Percentiles rank a stretch among this genome's conserved stretches.
These are phyloP conservation scores for Drosophila athabasca DNA, from an alignment of 1,140 invertebrate species.

Conservation along the genomic window DNA sequence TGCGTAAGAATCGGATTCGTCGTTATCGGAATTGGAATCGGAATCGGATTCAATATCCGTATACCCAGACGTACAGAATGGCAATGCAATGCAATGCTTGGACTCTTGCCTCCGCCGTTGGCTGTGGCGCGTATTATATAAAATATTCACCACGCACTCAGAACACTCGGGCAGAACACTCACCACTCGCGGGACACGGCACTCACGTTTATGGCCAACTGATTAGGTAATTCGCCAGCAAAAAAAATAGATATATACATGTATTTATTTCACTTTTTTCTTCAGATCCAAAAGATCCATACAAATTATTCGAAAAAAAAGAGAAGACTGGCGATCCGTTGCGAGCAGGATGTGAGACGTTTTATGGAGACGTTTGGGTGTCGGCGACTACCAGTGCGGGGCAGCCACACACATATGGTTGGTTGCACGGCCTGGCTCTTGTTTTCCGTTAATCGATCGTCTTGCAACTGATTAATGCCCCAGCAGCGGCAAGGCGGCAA, in stretches of 20 bases:
- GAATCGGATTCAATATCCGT: constrained; percentile 9
- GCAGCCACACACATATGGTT: constrained; percentile 26
- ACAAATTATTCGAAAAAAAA: constrained; percentile 14
- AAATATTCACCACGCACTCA: constrained; percentile 71
- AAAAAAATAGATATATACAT: background rate
- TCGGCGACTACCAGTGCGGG: constrained; percentile 7
- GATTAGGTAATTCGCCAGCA: constrained; percentile 75
- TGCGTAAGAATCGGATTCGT: constrained; percentile 56
- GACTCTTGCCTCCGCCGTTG: background rate
- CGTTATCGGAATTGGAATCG: constrained; percentile 9
- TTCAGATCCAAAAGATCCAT: constrained; percentile 1
- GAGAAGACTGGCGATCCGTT: constrained; percentile 7
- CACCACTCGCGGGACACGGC: constrained; percentile 8
- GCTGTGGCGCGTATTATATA: constrained; percentile 39
- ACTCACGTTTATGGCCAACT: constrained; percentile 56
- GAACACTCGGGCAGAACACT: background rate
- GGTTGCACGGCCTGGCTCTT: constrained; percentile 45
- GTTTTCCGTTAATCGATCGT: constrained; percentile 82
- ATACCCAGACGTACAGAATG: constrained; percentile 15
- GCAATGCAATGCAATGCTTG: constrained; percentile 55
- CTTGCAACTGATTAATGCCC: constrained; percentile 81
- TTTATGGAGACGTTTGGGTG: constrained; percentile 23
- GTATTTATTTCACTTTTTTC: constrained; percentile 41
- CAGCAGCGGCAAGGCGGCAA: constrained; percentile 9
- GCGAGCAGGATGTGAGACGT: constrained; percentile 6